Conservation (phyloP, 1,140 invertebrate genomes). For the Danaus plexippus region DNA sequence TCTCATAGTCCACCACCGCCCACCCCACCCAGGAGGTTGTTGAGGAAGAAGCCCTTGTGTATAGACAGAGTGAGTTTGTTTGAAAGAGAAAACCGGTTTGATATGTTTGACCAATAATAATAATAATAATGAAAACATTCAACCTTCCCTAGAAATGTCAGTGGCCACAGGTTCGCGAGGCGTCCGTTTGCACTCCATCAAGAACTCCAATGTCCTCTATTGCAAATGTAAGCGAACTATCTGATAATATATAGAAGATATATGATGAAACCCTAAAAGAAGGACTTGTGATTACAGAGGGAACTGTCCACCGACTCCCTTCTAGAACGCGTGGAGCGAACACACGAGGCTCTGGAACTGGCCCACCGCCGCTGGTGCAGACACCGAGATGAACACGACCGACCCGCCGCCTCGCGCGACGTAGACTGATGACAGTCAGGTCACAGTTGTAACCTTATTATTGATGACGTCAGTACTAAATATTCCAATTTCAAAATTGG, state of each 20-base stretch:
- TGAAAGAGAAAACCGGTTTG: no score
- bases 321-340: conserved; percentile 30
- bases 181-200: background rate
- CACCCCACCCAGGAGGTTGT: conserved; percentile 26
- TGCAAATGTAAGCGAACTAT: background rate
- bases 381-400: no score
- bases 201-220: background rate
- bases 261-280: no score
- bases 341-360: conserved; percentile 26
- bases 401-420: background rate
- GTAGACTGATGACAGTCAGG: background rate
- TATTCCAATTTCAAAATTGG: no score
- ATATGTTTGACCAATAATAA: no score
- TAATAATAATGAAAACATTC: background rate
- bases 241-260: background rate
- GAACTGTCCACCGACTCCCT: conserved; percentile 30
- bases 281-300: conserved; percentile 17
- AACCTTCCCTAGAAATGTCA: conserved; percentile 9
- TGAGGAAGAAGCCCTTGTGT: conserved; percentile 25
- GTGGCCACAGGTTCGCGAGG: conserved; percentile 10
- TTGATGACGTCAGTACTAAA: no score
- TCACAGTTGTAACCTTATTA: no score
- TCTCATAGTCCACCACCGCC: conserved; percentile 32
- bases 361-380: conserved; percentile 29
- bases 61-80: conserved; percentile 20